Conservation (phyloP, 1,140 invertebrate species). For the Acromyrmex charruanus region DNA sequence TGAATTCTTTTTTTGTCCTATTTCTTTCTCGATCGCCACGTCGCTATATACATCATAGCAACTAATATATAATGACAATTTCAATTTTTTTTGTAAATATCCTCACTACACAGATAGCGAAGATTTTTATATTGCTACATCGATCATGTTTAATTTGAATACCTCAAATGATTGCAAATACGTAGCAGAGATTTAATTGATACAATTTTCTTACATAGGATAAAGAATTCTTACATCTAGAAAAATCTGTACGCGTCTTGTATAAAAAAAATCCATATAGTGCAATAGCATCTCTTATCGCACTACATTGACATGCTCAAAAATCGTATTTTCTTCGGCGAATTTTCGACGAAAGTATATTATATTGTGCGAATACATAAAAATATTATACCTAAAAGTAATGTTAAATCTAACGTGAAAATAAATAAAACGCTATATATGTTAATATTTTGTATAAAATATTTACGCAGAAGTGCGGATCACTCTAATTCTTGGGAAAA, state of each 20-base stretch:
- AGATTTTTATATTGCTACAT: slow-evolving; percentile 18
- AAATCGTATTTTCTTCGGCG: not conserved
- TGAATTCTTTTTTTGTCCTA: not conserved
- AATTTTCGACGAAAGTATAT: not conserved
- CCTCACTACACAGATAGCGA: not conserved
- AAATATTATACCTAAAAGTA: slow-evolving; percentile 35
- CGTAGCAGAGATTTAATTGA: slow-evolving; percentile 18
- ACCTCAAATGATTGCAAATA: slow-evolving; percentile 16
- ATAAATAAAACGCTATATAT: slow-evolving; percentile 46
- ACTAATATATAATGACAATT: slow-evolving; percentile 4
- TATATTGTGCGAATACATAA: slow-evolving; percentile 31
- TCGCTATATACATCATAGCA: slow-evolving; percentile 41
- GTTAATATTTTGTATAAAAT: slow-evolving; percentile 22
- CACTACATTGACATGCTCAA: slow-evolving; percentile 1
- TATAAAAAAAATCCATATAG: slow-evolving; percentile 1
- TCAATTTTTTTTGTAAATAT: slow-evolving; percentile 31
- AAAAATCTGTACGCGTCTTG: not conserved
- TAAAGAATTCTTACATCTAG: slow-evolving; percentile 1
- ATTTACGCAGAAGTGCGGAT: not conserved
- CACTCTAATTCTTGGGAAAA: slow-evolving; percentile 34
- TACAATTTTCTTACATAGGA: not conserved
- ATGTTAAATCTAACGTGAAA: slow-evolving; percentile 21
- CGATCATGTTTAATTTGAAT: slow-evolving; percentile 2
- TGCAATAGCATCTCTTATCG: not conserved
- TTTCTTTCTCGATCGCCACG: not conserved